Evolutionary conservation across 2,888 invertebrate genomes (phyloP).

Genomic region (Ferrisia virgata): DNA sequence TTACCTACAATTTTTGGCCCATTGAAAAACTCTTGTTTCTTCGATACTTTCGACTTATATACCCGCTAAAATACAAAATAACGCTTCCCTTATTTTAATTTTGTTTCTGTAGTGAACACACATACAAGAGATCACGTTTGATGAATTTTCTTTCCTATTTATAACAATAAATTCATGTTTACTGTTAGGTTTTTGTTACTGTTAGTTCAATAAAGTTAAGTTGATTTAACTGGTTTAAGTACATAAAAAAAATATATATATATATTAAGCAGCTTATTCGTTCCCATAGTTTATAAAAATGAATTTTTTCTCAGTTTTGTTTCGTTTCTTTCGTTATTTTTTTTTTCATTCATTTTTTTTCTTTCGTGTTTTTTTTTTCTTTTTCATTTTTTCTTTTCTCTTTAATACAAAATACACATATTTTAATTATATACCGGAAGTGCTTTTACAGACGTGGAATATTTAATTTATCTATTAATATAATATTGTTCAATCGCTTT

Average conservation of each 20-base stretch:
- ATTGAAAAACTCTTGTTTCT: not conserved
- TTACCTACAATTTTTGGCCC: not conserved
- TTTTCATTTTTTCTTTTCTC: not conserved
- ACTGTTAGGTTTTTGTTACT: conserved; percentile 43
- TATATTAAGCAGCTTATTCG: conserved; percentile 25
- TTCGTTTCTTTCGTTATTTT: not conserved
- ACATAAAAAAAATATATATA: conserved; percentile 1
- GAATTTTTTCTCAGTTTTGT: not conserved
- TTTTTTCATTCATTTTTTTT: not conserved
- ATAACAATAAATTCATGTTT: conserved; percentile 17
- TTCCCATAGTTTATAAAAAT: conserved; percentile 17
- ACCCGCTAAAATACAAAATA: not conserved
- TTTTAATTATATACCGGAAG: conserved; percentile 38
- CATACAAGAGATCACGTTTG: not conserved
- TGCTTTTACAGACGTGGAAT: conserved; percentile 41
- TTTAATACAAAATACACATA: conserved; percentile 43
- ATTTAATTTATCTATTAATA: conserved; percentile 12
- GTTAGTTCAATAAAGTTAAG: conserved; percentile 39
- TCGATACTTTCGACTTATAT: not conserved
- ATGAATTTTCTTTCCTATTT: not conserved
- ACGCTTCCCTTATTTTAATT: not conserved
- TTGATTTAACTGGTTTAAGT: conserved; percentile 35
- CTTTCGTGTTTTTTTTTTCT: not conserved
- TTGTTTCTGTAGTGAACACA: no score
- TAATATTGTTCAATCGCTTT: conserved; percentile 15